A percentile compares a stretch with the other conserved stretches of the same genome.
Evolutionary conservation across 1,140 invertebrate genomes (phyloP).

Genomic region (Marisa cornuarietis): DNA sequence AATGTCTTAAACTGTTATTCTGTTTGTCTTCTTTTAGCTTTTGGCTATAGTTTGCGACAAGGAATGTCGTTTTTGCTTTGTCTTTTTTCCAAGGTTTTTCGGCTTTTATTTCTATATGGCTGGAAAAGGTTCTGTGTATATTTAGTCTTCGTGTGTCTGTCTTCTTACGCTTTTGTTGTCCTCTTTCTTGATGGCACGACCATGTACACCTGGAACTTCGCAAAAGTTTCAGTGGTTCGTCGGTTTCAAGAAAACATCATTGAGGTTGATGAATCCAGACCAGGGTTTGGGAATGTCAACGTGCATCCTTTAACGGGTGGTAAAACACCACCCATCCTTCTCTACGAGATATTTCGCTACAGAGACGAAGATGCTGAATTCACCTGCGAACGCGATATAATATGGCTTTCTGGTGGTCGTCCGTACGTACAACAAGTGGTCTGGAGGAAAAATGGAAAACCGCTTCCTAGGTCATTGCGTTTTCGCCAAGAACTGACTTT

Average conservation of each 20-base stretch:
- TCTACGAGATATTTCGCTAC: not conserved
- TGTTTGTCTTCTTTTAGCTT: too few relatives aligned
- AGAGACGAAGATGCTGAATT: not conserved
- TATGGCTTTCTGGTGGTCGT: not conserved
- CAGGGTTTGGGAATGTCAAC: not conserved
- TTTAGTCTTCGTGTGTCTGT: not conserved
- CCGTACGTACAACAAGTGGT: not conserved
- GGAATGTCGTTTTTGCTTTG: too few relatives aligned
- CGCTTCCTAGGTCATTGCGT: not conserved
- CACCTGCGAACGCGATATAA: not conserved
- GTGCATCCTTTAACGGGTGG: not conserved
- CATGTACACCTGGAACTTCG: not conserved
- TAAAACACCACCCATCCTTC: not conserved
- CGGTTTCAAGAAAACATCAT: conserved; percentile 1
- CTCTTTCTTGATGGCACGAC: not conserved
- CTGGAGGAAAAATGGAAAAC: not conserved
- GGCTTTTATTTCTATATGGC: not conserved
- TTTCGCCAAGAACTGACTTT: not conserved
- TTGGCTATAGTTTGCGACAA: too few relatives aligned
- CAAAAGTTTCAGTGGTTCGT: not conserved
- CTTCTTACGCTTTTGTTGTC: not conserved
- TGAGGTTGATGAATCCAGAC: not conserved
- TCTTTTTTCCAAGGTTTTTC: too few relatives aligned
- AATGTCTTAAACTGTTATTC: too few relatives aligned
- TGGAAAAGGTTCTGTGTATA: not conserved